Percentiles rank a stretch among this genome's conserved stretches.
Evolutionary conservation across 2,113 vertebrate species (phyloP).

Genomic region (Phoxinus phoxinus): DNA sequence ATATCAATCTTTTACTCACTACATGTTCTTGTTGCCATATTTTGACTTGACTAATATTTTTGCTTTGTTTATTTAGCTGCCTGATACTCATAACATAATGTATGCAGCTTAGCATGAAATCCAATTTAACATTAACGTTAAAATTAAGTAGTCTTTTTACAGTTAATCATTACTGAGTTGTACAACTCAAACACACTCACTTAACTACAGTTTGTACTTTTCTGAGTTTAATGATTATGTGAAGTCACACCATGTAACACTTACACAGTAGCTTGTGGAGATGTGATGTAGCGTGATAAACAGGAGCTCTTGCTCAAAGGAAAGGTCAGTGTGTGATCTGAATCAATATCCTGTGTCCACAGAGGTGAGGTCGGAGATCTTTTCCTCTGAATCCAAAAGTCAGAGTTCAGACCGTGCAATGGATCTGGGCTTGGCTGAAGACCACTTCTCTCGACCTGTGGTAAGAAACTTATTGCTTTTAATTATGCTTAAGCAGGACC

Average conservation of each 20-base stretch:
- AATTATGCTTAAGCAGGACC: not conserved
- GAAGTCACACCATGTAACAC: slow-evolving; percentile 3
- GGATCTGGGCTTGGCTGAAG: slow-evolving; percentile 92
- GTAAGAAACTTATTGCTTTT: slow-evolving; percentile 69
- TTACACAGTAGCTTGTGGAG: not conserved
- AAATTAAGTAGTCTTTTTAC: not conserved
- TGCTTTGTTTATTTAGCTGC: not conserved
- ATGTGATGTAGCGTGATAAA: not conserved
- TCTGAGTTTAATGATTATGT: slow-evolving; percentile 15
- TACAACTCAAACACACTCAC: not conserved
- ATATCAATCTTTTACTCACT: not conserved
- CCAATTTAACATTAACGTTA: no score
- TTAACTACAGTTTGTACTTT: not conserved
- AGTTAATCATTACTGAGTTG: not conserved
- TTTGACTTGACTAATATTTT: not conserved
- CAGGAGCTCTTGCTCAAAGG: not conserved
- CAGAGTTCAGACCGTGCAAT: slow-evolving; percentile 78
- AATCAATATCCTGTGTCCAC: slow-evolving; percentile 46
- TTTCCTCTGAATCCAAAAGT: slow-evolving; percentile 71
- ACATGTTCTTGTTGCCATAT: not conserved
- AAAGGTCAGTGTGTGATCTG: slow-evolving; percentile 26
- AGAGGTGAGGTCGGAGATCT: slow-evolving; percentile 77
- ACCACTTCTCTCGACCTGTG: slow-evolving; percentile 93
- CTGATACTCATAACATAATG: not conserved
- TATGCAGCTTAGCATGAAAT: not conserved